phyloP scores from a whole-genome alignment of 2,113 vertebrate species.

The Pungitius pungitius region DNA sequence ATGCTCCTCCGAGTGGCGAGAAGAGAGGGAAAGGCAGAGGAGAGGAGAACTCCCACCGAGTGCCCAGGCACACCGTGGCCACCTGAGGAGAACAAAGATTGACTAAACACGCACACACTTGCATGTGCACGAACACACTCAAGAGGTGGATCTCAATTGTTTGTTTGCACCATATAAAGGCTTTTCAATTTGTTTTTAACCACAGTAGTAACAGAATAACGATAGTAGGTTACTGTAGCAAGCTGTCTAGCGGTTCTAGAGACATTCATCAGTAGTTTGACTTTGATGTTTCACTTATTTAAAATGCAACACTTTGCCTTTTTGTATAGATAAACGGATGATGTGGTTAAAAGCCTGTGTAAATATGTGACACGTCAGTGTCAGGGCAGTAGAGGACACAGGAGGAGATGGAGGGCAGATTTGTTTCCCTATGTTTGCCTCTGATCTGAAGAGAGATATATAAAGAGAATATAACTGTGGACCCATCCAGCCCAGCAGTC shows the following conservation, averaged over 20 bases:
- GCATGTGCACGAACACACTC: constrained; percentile 6
- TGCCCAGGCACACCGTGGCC: constrained; percentile 85
- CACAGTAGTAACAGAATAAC: constrained; percentile 38
- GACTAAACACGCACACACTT: constrained; percentile 16
- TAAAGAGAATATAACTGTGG: constrained; percentile 47
- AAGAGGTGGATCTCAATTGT: constrained; percentile 50
- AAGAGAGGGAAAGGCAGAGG: constrained; percentile 79
- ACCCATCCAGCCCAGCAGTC: constrained; percentile 38
- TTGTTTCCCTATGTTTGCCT: constrained; percentile 14
- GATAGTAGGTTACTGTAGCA: constrained; percentile 22
- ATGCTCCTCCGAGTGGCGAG: constrained; percentile 79
- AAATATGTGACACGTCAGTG: constrained; percentile 5
- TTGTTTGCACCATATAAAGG: constrained; percentile 56
- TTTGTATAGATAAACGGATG: constrained; percentile 13
- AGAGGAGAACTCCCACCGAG: constrained; percentile 83
- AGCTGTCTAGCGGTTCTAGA: constrained; percentile 24
- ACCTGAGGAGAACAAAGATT: constrained; percentile 75
- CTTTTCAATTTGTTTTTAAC: constrained; percentile 51
- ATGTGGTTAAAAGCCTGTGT: constrained; percentile 15
- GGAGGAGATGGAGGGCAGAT: constrained; percentile 25
- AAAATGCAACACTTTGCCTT: constrained; percentile 15
- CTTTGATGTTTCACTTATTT: constrained; percentile 20
- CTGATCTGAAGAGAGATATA: constrained; percentile 51
- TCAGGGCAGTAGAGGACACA: constrained; percentile 20
- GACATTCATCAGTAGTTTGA: constrained; percentile 22